phyloP scores from a whole-genome alignment of 2,888 invertebrate species.

The Brachylomia viminalis region DNA sequence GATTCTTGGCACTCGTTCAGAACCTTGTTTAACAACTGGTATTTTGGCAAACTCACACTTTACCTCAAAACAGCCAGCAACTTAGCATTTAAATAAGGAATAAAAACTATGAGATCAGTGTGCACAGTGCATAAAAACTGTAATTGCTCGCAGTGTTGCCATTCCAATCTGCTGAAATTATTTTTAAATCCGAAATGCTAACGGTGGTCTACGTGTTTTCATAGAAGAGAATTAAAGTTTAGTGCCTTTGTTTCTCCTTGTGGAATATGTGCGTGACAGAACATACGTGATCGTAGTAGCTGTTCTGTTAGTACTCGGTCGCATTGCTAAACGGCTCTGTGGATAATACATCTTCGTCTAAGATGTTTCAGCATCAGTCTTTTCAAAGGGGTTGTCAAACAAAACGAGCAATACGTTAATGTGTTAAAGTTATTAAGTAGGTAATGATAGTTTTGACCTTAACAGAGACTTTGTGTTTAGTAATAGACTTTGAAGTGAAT shows the following conservation, averaged over 20 bases:
- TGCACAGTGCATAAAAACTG: constrained; percentile 29
- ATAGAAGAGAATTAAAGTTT: constrained; percentile 37
- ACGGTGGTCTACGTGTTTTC: constrained; percentile 34
- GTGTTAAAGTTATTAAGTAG: constrained; percentile 29
- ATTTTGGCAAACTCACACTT: constrained; percentile 51
- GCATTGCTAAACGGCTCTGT: constrained; percentile 40
- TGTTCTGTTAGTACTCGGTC: constrained; percentile 27
- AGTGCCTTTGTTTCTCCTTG: constrained; percentile 14
- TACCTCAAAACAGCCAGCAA: constrained; percentile 21
- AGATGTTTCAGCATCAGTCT: constrained; percentile 37
- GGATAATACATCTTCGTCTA: constrained; percentile 48
- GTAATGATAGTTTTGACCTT: constrained; percentile 49
- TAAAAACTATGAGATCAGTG: constrained; percentile 17
- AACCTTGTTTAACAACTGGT: constrained; percentile 46
- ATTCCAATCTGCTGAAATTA: constrained; percentile 30
- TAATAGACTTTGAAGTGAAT: constrained; percentile 43
- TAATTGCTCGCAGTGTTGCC: constrained; percentile 15
- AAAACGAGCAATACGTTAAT: constrained; percentile 20
- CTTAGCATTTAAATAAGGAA: constrained; percentile 23
- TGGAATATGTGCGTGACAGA: constrained; percentile 38
- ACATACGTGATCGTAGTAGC: constrained; percentile 20
- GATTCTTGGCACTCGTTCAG: constrained; percentile 63
- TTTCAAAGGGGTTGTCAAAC: constrained; percentile 33
- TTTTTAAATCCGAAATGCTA: constrained; percentile 39
- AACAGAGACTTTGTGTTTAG: constrained; percentile 18